These are phyloP conservation scores for Ovis aries DNA, from an alignment of 2,113 vertebrate genomes.

Conservation along the genomic window DNA sequence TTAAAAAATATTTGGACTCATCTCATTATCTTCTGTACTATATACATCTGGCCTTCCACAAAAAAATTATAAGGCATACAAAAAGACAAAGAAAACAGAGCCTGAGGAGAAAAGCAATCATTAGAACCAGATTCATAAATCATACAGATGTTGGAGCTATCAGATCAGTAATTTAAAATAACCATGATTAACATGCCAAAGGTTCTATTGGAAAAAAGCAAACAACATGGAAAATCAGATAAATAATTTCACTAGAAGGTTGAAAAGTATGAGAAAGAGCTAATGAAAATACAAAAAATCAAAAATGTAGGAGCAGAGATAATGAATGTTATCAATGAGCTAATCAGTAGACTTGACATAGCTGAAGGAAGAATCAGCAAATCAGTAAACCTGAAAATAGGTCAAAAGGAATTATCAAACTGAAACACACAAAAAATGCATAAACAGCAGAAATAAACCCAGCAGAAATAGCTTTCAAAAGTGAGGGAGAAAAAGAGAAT, in stretches of 20 bases:
- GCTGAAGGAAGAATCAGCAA: not conserved
- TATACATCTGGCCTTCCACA: not conserved
- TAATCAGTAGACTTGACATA: not conserved
- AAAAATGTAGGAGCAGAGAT: not conserved
- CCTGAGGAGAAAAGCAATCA: not conserved
- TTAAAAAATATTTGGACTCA: not conserved
- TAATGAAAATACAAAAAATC: not conserved
- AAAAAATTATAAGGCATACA: not conserved
- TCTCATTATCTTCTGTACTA: not conserved
- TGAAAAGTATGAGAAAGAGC: not conserved
- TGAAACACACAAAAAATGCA: not conserved
- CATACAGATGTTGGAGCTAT: not conserved
- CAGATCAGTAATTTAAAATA: conserved; percentile 17
- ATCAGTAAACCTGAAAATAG: not conserved
- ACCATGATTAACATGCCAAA: not conserved
- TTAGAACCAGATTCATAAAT: not conserved
- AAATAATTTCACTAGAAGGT: not conserved
- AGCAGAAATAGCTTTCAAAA: not conserved
- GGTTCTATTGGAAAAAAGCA: not conserved
- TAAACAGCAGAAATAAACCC: not conserved
- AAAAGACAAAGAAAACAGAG: not conserved
- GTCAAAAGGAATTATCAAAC: conserved; percentile 7
- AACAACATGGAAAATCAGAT: not conserved
- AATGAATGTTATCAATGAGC: not conserved
- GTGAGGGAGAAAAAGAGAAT: not conserved